phyloP scores from a whole-genome alignment of 2,797 vertebrate species.

The Todus mexicanus region DNA sequence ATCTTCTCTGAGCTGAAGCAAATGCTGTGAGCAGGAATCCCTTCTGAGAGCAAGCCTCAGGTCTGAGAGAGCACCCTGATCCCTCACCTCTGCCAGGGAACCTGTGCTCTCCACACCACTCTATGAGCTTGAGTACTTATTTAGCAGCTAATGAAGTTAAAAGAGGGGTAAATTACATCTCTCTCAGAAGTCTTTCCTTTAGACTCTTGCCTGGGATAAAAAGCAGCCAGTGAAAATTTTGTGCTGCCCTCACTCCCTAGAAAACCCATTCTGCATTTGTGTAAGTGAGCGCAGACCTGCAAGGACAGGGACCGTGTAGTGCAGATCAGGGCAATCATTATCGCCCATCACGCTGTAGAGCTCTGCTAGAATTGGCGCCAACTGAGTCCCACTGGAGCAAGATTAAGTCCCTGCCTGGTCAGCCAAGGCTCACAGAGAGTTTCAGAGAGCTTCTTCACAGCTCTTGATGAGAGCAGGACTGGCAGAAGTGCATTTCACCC shows the following conservation, averaged over 20 bases:
- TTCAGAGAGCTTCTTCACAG: not conserved
- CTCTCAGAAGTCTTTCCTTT: not conserved
- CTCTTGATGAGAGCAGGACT: not conserved
- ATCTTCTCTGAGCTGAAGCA: not conserved
- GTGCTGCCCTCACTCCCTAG: not conserved
- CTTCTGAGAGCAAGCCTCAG: not conserved
- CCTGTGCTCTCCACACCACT: fast-evolving
- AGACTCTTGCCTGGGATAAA: not conserved
- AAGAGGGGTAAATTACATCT: not conserved
- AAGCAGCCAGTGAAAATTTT: not conserved
- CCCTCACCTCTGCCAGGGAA: not conserved
- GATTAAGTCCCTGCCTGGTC: not conserved
- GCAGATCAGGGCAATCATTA: not conserved
- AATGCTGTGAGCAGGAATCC: not conserved
- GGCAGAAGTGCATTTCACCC: fast-evolving
- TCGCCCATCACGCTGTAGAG: fast-evolving
- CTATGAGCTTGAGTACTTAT: not conserved
- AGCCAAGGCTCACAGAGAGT: not conserved
- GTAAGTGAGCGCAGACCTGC: not conserved
- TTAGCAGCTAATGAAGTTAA: not conserved
- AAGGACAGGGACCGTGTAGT: not conserved
- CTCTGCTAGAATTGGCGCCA: not conserved
- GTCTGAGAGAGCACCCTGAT: not conserved
- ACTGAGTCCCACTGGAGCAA: not conserved
- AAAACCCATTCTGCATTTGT: not conserved